These are phyloP conservation scores for Erythrocebus patas DNA, from an alignment of 2,113 vertebrate genomes.

Conservation along the genomic window DNA sequence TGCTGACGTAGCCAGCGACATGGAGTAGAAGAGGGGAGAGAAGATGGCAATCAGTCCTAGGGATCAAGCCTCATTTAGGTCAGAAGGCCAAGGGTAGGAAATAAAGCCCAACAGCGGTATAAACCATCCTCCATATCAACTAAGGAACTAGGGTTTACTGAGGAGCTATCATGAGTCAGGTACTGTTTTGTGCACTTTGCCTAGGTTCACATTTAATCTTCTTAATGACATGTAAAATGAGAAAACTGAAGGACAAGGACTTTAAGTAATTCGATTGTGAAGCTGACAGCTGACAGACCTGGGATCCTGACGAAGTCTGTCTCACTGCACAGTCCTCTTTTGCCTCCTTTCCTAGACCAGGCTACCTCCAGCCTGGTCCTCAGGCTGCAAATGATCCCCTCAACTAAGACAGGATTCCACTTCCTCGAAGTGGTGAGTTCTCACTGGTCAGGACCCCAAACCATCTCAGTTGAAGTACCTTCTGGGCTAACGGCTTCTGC, in stretches of 20 bases:
- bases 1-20: neutral
- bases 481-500: neutral
- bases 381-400: neutral
- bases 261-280: neutral
- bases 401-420: accelerated
- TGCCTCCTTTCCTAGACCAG: neutral
- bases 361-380: neutral
- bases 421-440: neutral
- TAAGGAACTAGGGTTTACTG: neutral
- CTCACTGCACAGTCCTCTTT: neutral
- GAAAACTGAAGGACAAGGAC: neutral
- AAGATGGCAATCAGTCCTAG: neutral
- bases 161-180: neutral
- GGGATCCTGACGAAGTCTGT: neutral
- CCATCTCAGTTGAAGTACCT: neutral
- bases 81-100: neutral
- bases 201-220: neutral
- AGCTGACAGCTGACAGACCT: neutral
- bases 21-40: neutral
- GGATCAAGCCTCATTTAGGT: neutral
- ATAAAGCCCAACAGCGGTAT: neutral
- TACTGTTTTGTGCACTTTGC: neutral
- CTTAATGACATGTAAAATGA: neutral
- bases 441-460: neutral
- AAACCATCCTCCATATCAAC: neutral